Percentiles rank a stretch among this genome's conserved stretches.
phyloP scores from a whole-genome alignment of 2,888 invertebrate genomes.

The Steinernema carpocapsae region DNA sequence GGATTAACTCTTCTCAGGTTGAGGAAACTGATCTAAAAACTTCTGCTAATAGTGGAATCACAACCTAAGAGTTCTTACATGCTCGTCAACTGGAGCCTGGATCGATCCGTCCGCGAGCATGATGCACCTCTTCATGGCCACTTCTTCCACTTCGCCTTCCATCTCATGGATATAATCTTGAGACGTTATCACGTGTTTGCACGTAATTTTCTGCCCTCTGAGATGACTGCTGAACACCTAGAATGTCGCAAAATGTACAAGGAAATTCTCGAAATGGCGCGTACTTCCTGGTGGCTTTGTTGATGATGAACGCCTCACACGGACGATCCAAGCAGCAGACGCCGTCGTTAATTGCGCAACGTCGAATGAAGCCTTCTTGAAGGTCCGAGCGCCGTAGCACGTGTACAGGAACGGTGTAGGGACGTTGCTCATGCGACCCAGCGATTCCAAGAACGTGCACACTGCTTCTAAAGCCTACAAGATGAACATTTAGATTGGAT shows the following conservation, averaged over 20 bases:
- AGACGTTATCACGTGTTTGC: slow-evolving; percentile 50
- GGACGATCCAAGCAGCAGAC: slow-evolving; percentile 84
- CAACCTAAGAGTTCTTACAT: slow-evolving; percentile 36
- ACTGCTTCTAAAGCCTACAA: slow-evolving; percentile 78
- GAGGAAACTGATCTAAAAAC: slow-evolving; percentile 50
- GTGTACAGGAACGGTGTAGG: slow-evolving; percentile 88
- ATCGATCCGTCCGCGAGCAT: slow-evolving; percentile 50
- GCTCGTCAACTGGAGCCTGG: slow-evolving; percentile 43
- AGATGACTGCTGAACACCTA: slow-evolving; percentile 60
- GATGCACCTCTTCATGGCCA: slow-evolving; percentile 41
- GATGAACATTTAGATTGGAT: no score
- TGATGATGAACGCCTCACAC: slow-evolving; percentile 74
- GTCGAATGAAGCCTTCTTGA: slow-evolving; percentile 91
- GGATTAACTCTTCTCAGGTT: slow-evolving; percentile 44
- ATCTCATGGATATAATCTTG: slow-evolving; percentile 43
- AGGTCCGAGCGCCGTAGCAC: slow-evolving; percentile 93
- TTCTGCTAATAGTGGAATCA: neutral
- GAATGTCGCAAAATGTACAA: neutral
- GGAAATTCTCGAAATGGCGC: no score
- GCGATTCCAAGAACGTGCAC: slow-evolving; percentile 84
- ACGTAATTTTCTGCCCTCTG: slow-evolving; percentile 57
- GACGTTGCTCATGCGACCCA: slow-evolving; percentile 91
- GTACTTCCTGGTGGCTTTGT: slow-evolving; percentile 66
- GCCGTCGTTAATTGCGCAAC: slow-evolving; percentile 97
- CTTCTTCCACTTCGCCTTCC: neutral